A percentile compares a stretch with the other conserved stretches of the same genome.
Conservation (phyloP, 2,888 invertebrate species). For the Agrotis puta region DNA sequence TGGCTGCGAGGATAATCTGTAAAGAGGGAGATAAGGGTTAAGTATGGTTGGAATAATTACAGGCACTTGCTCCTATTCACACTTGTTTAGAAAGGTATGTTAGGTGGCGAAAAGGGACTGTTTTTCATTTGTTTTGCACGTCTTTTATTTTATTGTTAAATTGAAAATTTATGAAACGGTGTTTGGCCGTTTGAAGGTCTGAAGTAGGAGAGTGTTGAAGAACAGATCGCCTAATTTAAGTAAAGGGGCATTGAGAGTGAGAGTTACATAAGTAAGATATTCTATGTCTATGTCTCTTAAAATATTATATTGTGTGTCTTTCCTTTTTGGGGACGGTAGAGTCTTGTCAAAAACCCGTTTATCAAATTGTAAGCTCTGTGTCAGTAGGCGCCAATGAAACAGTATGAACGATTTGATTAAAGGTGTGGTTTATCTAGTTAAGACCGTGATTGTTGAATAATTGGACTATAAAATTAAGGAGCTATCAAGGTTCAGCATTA, state of each 20-base stretch:
- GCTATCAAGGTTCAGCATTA: slow-evolving; percentile 7
- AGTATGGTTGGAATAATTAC: not conserved
- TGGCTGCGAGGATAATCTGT: slow-evolving; percentile 88
- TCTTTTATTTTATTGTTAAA: too few relatives aligned
- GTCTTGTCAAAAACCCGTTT: not conserved
- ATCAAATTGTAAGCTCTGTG: not conserved
- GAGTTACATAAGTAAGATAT: too few relatives aligned
- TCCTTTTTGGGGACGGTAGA: not conserved
- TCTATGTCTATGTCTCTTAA: too few relatives aligned
- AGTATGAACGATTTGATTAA: not conserved
- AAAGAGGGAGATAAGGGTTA: slow-evolving; percentile 43
- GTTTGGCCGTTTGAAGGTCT: too few relatives aligned
- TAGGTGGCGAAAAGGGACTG: too few relatives aligned
- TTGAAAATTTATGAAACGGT: too few relatives aligned
- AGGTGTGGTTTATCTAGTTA: not conserved
- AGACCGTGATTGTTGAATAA: slow-evolving; percentile 11
- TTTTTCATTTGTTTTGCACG: too few relatives aligned
- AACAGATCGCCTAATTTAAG: too few relatives aligned
- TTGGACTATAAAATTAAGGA: slow-evolving; percentile 25
- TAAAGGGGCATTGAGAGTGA: too few relatives aligned
- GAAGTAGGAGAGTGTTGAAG: too few relatives aligned
- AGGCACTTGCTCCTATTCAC: too few relatives aligned
- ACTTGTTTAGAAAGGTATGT: too few relatives aligned
- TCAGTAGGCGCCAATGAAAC: not conserved
- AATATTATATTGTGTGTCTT: not conserved